These are phyloP conservation scores for Calephelis nemesis DNA, from an alignment of 1,140 invertebrate species.

Conservation along the genomic window DNA sequence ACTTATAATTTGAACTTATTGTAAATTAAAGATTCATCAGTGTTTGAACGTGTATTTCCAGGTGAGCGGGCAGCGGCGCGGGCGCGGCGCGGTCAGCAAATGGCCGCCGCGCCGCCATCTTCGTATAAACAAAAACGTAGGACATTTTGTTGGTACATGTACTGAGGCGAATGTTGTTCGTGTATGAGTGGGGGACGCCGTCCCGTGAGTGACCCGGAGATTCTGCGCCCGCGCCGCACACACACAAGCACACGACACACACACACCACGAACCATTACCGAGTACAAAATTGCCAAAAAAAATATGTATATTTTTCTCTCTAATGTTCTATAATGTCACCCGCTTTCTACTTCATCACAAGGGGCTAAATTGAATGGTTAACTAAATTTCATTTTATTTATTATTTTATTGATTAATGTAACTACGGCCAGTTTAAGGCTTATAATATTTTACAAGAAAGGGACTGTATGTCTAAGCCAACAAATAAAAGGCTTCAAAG, in stretches of 20 bases:
- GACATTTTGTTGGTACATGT: slow-evolving; percentile 74
- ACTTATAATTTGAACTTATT: too few relatives aligned
- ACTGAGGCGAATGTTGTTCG: slow-evolving; percentile 65
- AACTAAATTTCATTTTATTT: slow-evolving; percentile 16
- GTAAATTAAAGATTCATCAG: too few relatives aligned
- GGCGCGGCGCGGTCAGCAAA: slow-evolving; percentile 33
- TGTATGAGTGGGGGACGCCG: slow-evolving; percentile 50
- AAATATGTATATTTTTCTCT: slow-evolving; percentile 48
- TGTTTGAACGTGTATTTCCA: slow-evolving; percentile 29
- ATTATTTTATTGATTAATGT: slow-evolving; percentile 5
- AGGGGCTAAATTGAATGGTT: slow-evolving; percentile 25
- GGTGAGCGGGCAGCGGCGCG: slow-evolving; percentile 46
- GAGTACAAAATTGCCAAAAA: slow-evolving; percentile 78
- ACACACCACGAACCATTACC: slow-evolving; percentile 59
- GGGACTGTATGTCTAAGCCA: too few relatives aligned
- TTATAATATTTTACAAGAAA: not conserved
- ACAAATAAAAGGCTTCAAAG: too few relatives aligned
- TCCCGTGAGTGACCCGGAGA: slow-evolving; percentile 42
- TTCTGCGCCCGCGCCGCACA: slow-evolving; percentile 46
- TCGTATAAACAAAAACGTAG: slow-evolving; percentile 56
- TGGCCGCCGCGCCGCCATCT: slow-evolving; percentile 36
- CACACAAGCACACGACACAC: slow-evolving; percentile 38
- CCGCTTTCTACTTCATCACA: slow-evolving; percentile 41
- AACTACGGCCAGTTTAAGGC: not conserved
- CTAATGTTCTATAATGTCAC: slow-evolving; percentile 27